Evolutionary conservation across 2,113 vertebrate genomes (phyloP), one percentile per base, ranked within the genome.

Genomic region (Tragelaphus imberbis): DNA sequence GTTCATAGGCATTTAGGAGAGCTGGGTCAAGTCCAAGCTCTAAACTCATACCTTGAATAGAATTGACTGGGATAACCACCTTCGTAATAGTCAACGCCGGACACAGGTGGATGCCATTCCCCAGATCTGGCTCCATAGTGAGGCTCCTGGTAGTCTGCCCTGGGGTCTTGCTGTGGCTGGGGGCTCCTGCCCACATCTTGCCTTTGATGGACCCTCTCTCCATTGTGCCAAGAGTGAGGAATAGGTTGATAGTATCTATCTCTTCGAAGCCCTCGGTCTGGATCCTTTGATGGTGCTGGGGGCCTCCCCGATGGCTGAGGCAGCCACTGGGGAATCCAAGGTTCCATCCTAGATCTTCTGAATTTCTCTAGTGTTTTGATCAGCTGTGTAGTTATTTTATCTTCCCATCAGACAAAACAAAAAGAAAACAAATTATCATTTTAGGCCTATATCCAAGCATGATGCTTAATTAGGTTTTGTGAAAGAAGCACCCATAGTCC

Each of bases 1-100:
- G 1, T 7, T 30, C 21, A 1, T 2, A 65, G n/a, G 28, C 63
- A 17, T 53, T 21, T 33, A 19, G 65, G 19, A 90, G 44, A 59
- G 36, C 0, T 61, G 75, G 79, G n/a, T 82, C 33, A 40, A 25
- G 25, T 53, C 53, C 87, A 87, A 65, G 23, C 15, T 27, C 40
- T 47, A 47, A 71, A 91, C 8, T 89, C 98, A 98, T 97, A 99
- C 99, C 99, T 98, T 94, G 98, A 33, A 55, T 97, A 84, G 0
- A 95, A 23, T 2, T 56, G 84, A 58, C 7, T 8, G 33, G 95
- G 12, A 84, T 90, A 81, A 81, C 93, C 28, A 47, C 90, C 87
- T 16, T 98, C 95, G 0, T 91, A 55, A 84, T 11, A 75, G 53
- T 97, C 98, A 0, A 58, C n/a, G 2, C 33, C 1, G 0, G 98